Conservation (phyloP, 2,797 vertebrate species). For the Thripadectes ignobilis region DNA sequence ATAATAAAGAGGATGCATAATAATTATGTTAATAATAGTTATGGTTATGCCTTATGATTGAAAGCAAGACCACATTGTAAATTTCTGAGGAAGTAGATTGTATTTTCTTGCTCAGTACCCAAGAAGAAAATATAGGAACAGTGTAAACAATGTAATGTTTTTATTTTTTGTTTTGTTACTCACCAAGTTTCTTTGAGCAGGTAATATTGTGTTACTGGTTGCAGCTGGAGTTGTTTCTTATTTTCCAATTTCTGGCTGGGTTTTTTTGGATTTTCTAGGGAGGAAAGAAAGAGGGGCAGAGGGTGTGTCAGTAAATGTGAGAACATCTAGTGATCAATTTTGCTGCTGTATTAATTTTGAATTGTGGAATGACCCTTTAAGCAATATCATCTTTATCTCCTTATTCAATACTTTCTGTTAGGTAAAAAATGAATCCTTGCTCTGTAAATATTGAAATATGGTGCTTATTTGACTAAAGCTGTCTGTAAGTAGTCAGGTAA, state of each 20-base stretch:
- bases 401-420: not conserved
- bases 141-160: not conserved
- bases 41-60: not conserved
- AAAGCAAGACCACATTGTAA: not conserved
- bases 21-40: not conserved
- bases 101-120: not conserved
- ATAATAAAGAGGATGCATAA: not conserved
- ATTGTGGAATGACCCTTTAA: not conserved
- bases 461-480: not conserved
- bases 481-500: not conserved
- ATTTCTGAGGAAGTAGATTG: not conserved
- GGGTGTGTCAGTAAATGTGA: not conserved
- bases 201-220: not conserved
- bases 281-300: accelerated
- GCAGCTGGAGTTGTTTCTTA: not conserved
- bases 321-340: not conserved
- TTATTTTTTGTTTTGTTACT: not conserved
- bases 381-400: not conserved
- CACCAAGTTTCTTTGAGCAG: not conserved
- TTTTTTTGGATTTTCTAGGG: accelerated
- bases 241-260: not conserved
- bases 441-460: not conserved
- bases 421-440: not conserved
- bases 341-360: not conserved
- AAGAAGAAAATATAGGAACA: not conserved